These are phyloP conservation scores for Phocoena phocoena DNA, from an alignment of 2,113 vertebrate species.

Conservation along the genomic window DNA sequence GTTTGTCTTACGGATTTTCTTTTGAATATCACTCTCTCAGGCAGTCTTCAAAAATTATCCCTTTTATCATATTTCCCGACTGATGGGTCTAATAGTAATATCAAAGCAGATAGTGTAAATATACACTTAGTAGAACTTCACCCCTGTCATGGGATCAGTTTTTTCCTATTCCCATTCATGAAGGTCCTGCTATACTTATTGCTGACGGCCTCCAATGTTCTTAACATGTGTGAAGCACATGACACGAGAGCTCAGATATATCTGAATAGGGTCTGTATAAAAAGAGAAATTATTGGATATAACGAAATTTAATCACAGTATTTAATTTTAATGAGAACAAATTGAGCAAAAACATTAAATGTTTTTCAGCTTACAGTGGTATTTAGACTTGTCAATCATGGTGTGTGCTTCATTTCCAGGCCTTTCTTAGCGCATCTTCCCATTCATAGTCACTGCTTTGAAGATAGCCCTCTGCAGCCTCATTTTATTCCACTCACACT, in stretches of 20 bases:
- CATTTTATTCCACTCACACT: neutral
- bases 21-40: neutral
- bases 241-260: neutral
- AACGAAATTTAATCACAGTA: neutral
- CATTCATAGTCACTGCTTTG: neutral
- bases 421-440: neutral
- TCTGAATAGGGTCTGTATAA: neutral
- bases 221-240: neutral
- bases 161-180: neutral
- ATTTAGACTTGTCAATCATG: neutral
- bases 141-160: neutral
- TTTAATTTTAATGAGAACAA: conserved; percentile 30
- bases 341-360: neutral
- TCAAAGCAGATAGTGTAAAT: neutral
- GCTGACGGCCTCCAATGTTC: neutral
- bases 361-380: neutral
- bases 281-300: neutral
- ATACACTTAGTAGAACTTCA: neutral
- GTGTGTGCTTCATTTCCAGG: neutral
- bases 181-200: neutral
- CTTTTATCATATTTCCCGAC: neutral
- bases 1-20: neutral
- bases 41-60: neutral
- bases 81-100: neutral
- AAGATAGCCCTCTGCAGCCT: neutral